Conservation (phyloP, 2,888 invertebrate genomes). For the Orthosia gracilis region DNA sequence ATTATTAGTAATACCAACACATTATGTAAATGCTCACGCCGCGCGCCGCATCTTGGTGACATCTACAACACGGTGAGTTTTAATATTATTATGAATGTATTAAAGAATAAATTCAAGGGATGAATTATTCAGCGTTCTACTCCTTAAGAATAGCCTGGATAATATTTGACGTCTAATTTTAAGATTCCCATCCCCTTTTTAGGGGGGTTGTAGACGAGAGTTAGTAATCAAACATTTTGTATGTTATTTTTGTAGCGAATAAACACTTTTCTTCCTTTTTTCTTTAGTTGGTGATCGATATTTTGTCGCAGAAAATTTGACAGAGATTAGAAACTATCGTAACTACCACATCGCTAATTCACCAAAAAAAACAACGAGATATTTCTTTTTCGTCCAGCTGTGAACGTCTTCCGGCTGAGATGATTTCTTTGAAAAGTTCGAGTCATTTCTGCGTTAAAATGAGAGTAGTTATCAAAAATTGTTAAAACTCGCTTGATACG, state of each 20-base stretch:
- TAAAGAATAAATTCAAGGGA: slow-evolving; percentile 49
- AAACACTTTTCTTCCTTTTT: too few species aligned
- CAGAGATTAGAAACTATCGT: neutral
- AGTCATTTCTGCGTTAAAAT: too few species aligned
- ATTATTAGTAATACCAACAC: slow-evolving; percentile 18
- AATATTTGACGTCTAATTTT: slow-evolving; percentile 63
- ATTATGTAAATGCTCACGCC: slow-evolving; percentile 49
- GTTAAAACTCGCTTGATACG: too few species aligned
- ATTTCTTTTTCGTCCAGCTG: too few species aligned
- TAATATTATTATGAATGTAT: slow-evolving; percentile 52
- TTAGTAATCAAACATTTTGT: too few species aligned
- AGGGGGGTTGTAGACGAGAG: neutral
- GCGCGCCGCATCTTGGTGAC: slow-evolving; percentile 12
- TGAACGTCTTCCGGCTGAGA: too few species aligned
- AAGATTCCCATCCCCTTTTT: slow-evolving; percentile 18
- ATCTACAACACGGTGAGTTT: slow-evolving; percentile 64
- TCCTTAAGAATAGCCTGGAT: slow-evolving; percentile 36
- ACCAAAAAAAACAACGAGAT: too few species aligned
- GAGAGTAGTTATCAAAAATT: too few species aligned
- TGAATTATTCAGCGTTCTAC: slow-evolving; percentile 56
- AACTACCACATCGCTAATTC: too few species aligned
- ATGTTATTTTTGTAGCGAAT: too few species aligned
- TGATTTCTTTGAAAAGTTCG: too few species aligned
- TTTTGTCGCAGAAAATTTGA: neutral
- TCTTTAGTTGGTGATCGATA: neutral